phyloP scores from a whole-genome alignment of 2,113 vertebrate genomes.

The Oryzias curvinotus region DNA sequence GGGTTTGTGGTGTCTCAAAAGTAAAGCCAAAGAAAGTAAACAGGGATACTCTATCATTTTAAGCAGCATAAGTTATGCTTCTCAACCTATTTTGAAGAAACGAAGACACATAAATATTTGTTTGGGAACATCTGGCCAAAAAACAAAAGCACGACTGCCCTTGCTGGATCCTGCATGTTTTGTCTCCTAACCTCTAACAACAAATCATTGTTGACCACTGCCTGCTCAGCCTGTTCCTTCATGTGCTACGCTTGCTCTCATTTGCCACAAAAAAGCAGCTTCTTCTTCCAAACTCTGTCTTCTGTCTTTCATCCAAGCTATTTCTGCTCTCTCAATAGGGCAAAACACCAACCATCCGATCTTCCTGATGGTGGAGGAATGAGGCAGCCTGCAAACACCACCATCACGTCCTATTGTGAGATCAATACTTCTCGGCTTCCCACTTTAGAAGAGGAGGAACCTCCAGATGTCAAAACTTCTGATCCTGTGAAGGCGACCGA shows the following conservation, averaged over 20 bases:
- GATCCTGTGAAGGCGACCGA: conserved; percentile 10
- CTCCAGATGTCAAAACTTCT: conserved; percentile 15
- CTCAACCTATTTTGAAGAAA: too few relatives aligned
- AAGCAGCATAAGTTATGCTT: too few relatives aligned
- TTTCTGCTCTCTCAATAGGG: conserved; percentile 12
- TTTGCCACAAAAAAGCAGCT: neutral
- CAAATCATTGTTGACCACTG: neutral
- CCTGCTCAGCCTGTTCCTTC: conserved; percentile 1
- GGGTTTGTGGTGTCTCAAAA: too few relatives aligned
- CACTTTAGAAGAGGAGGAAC: conserved; percentile 47
- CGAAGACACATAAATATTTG: too few relatives aligned
- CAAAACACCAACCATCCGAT: conserved; percentile 5
- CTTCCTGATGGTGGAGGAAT: conserved; percentile 13
- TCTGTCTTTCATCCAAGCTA: neutral
- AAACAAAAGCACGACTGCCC: too few relatives aligned
- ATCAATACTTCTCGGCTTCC: conserved; percentile 60
- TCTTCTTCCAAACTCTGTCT: neutral
- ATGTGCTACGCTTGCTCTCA: neutral
- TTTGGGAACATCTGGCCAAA: too few relatives aligned
- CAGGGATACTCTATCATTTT: too few relatives aligned
- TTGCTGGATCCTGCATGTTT: conserved; percentile 12
- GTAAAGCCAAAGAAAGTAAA: too few relatives aligned
- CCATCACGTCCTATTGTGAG: conserved; percentile 34
- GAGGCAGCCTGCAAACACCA: conserved; percentile 1
- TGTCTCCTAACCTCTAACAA: neutral